Conservation (phyloP, 2,113 vertebrate species). For the Cyphomyrus plagiostoma region DNA sequence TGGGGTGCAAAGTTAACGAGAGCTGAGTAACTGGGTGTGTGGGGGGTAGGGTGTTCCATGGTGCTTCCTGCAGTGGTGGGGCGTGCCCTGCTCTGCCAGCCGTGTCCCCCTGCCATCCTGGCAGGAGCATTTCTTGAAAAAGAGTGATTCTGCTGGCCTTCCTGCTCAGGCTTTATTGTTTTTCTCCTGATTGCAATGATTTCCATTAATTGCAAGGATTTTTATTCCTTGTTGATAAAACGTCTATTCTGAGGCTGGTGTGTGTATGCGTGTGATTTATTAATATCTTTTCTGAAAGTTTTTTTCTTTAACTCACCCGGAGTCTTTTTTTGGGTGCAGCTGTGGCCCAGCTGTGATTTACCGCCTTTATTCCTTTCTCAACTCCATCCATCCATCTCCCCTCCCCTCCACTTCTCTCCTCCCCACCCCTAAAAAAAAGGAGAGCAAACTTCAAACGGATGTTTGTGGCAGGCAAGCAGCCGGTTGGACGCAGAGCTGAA, state of each 20-base stretch:
- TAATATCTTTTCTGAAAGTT: conserved; percentile 22
- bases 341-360: conserved; percentile 74
- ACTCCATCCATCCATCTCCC: conserved; percentile 29
- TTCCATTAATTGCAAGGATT: conserved; percentile 43
- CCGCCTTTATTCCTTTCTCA: conserved; percentile 38
- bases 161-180: conserved; percentile 62
- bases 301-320: conserved; percentile 11
- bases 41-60: not conserved
- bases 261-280: conserved; percentile 24
- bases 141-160: conserved; percentile 8
- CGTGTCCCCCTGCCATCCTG: not conserved
- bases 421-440: conserved; percentile 33
- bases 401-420: conserved; percentile 25
- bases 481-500: conserved; percentile 30
- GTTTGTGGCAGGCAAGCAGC: conserved; percentile 44
- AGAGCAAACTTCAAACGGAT: conserved; percentile 56
- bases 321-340: conserved; percentile 51
- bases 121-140: not conserved
- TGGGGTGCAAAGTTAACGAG: not conserved
- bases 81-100: not conserved
- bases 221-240: conserved; percentile 45
- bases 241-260: conserved; percentile 10
- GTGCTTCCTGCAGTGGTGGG: not conserved
- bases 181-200: conserved; percentile 57
- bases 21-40: not conserved